Evolutionary conservation across 2,888 invertebrate species (phyloP).

Genomic region (Cantharis rustica): DNA sequence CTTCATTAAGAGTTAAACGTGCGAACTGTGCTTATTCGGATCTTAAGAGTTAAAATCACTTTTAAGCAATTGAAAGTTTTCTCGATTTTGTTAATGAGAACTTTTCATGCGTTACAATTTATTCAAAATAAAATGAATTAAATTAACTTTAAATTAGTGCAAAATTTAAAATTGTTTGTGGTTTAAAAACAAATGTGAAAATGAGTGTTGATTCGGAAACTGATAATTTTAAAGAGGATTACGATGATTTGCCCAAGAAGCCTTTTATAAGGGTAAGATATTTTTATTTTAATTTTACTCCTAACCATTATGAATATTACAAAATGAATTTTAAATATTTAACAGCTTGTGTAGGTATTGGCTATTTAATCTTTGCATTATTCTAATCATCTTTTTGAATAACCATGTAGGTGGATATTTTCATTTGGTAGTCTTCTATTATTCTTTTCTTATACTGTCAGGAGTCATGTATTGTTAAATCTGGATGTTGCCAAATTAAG

Average conservation of each 20-base stretch:
- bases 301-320: background rate
- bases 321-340: background rate
- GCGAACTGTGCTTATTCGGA: background rate
- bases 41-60: constrained; percentile 1
- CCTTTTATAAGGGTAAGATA: constrained; percentile 35
- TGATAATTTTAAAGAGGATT: constrained; percentile 24
- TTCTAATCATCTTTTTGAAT: background rate
- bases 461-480: background rate
- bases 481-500: background rate
- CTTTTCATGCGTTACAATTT: background rate
- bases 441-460: background rate
- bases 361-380: background rate
- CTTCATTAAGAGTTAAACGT: constrained; percentile 7
- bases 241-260: constrained; percentile 33
- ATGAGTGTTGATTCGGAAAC: constrained; percentile 26
- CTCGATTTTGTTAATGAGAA: background rate
- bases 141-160: background rate
- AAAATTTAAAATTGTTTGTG: background rate
- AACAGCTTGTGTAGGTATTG: background rate
- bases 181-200: constrained; percentile 4
- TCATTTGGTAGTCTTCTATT: background rate
- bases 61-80: background rate
- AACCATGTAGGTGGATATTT: background rate
- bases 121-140: background rate
- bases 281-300: background rate